Evolutionary conservation across 2,888 invertebrate species (phyloP).

Genomic region (Coleophora deauratella): DNA sequence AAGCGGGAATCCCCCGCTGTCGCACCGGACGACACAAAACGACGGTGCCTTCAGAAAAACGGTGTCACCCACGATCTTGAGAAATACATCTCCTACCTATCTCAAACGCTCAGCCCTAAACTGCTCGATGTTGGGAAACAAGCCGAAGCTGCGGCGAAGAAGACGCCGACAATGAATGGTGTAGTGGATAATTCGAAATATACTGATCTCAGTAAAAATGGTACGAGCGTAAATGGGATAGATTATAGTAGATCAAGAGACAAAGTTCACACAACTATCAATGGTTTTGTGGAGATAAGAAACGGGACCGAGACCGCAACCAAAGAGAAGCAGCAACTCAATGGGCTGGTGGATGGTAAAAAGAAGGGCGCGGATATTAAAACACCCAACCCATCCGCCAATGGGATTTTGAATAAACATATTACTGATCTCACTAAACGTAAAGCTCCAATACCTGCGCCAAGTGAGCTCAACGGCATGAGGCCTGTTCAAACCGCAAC

Average conservation of each 20-base stretch:
- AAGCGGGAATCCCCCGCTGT: constrained; percentile 52
- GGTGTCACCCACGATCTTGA: constrained; percentile 64
- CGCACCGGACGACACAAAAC: constrained; percentile 50
- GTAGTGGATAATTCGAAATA: constrained; percentile 27
- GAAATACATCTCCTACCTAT: constrained; percentile 66
- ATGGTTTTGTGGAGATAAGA: constrained; percentile 54
- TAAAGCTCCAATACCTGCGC: constrained; percentile 47
- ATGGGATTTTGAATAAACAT: constrained; percentile 33
- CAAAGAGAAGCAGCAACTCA: constrained; percentile 40
- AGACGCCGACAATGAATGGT: constrained; percentile 29
- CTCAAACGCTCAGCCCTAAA: constrained; percentile 64
- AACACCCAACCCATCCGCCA: constrained; percentile 54
- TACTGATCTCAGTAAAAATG: constrained; percentile 38
- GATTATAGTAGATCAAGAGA: constrained; percentile 42
- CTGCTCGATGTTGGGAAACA: constrained; percentile 58
- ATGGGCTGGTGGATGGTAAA: constrained; percentile 45
- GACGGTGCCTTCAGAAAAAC: constrained; percentile 61
- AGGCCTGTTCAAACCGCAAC: constrained; percentile 43
- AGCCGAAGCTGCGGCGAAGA: constrained; percentile 31
- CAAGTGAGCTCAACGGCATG: constrained; percentile 33
- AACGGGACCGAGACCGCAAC: constrained; percentile 36
- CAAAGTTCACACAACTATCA: constrained; percentile 40
- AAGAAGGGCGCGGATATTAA: constrained; percentile 36
- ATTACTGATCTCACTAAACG: constrained; percentile 28
- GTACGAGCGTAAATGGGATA: constrained; percentile 33